Evolutionary conservation across 1,140 invertebrate genomes (phyloP), one percentile per base, ranked within the genome.

Genomic region (Propsilocerus akamusi): DNA sequence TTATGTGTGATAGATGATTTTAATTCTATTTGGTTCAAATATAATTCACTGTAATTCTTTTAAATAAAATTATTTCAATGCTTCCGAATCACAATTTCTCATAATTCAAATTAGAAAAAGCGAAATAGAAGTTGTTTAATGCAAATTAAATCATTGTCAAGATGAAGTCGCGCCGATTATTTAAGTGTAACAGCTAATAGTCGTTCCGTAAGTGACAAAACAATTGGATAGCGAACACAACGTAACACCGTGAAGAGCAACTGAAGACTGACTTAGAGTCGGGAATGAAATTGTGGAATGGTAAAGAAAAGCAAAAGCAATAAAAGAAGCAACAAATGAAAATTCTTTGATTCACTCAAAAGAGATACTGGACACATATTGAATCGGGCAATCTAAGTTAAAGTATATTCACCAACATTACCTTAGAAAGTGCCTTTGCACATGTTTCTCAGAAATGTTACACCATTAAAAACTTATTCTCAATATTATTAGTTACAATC

Each of bases 401-500:
- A n/a, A n/a, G n/a, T n/a, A n/a, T n/a, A n/a, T n/a, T n/a, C 34
- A 41, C 34, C 14, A 41, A 41, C 22, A 41, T 41, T 41, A 41
- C 34, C 22, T 41, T 41, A 41, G 34, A 41, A 41, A 41, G 34
- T 41, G 14, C 22, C 34, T 20, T 30, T 8, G 34, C n/a, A n/a
- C n/a, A n/a, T 20, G 34, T 20, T 41, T 41, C 34, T 41, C 34
- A 41, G 34, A 41, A 41, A 20, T 20, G 17, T 41, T 17, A 14
- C 34, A n/a, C 14, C 22, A 20, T 41, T 14, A 14, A 14, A 20
- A 14, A 20, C 22, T 41, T 20, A 20, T 20, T 20, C 34, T 41
- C 34, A 20, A 41, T 41, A 20, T 20, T 41, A 20, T 41, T 41
- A 20, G 17, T 41, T n/a, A 12, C 28, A 12, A 30, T n/a, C n/a